A percentile compares a stretch with the other conserved stretches of the same genome.
These are phyloP conservation scores for Zosterops borbonicus DNA, from an alignment of 2,113 vertebrate genomes.

Conservation along the genomic window DNA sequence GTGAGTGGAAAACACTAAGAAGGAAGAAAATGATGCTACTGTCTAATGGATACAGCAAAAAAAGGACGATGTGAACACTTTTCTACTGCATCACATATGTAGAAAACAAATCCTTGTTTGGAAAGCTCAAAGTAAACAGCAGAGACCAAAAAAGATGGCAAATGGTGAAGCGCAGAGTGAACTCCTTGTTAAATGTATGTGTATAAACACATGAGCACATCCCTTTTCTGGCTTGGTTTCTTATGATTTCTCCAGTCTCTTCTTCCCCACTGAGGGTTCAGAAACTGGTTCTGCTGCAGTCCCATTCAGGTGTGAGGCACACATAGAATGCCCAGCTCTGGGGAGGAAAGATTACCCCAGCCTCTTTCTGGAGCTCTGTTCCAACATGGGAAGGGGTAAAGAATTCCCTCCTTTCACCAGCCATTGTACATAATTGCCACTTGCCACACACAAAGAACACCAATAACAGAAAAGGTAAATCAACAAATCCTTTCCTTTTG, in stretches of 20 bases:
- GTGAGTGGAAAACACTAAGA: background rate
- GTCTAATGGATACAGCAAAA: background rate
- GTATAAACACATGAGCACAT: background rate
- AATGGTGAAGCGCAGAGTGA: background rate
- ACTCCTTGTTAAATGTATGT: background rate
- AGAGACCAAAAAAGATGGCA: background rate
- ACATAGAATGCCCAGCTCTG: background rate
- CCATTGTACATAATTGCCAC: background rate
- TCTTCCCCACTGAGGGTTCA: accelerated
- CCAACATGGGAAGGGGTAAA: background rate
- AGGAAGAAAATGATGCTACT: background rate
- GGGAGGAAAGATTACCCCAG: background rate
- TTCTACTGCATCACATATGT: background rate
- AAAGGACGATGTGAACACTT: background rate
- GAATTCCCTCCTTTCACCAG: background rate
- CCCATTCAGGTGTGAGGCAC: background rate
- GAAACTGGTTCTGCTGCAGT: background rate
- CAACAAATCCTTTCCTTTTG: background rate
- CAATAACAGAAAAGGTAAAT: background rate
- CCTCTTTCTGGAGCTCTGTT: background rate
- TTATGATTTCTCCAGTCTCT: background rate
- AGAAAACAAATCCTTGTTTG: background rate
- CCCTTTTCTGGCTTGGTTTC: background rate
- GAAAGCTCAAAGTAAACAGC: background rate
- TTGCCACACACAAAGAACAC: background rate